phyloP scores from a whole-genome alignment of 2,888 invertebrate species.

The Allygus modestus region DNA sequence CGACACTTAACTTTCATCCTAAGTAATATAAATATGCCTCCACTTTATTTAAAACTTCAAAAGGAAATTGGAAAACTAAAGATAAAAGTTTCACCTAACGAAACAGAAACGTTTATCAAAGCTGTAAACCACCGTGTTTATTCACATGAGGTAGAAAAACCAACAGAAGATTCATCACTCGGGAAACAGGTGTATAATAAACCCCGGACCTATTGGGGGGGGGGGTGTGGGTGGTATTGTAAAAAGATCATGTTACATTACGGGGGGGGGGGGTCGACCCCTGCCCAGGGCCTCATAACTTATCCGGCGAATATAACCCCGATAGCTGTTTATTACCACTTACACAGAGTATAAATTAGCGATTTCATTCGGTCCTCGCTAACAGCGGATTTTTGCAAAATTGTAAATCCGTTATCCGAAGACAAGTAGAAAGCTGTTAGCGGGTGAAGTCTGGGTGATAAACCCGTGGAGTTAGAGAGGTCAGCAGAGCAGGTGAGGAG shows the following conservation, averaged over 20 bases:
- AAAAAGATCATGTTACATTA: conserved; percentile 4
- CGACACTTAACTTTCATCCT: too few species aligned
- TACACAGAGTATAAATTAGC: conserved; percentile 2
- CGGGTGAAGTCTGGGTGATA: too few species aligned
- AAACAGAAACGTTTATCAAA: too few species aligned
- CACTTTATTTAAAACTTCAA: too few species aligned
- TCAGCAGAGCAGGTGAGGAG: conserved; percentile 19
- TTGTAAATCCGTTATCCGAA: conserved; percentile 5
- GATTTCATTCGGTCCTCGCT: background rate
- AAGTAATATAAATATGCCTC: too few species aligned
- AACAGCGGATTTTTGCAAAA: background rate
- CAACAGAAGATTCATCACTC: conserved; percentile 7
- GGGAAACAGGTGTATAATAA: conserved; percentile 1
- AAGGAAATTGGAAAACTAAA: too few species aligned
- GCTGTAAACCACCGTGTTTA: too few species aligned
- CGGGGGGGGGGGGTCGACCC: too few species aligned
- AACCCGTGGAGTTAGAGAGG: too few species aligned
- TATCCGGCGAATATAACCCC: background rate
- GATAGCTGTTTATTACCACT: background rate
- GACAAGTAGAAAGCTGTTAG: conserved; percentile 20
- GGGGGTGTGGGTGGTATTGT: background rate
- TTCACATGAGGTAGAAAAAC: too few species aligned
- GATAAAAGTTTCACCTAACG: too few species aligned
- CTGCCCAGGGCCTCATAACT: conserved; percentile 21
- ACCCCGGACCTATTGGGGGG: background rate